Base-by-base conservation (phyloP, 2,888 invertebrate genomes). In the Liodrosophila aerea region DNA sequence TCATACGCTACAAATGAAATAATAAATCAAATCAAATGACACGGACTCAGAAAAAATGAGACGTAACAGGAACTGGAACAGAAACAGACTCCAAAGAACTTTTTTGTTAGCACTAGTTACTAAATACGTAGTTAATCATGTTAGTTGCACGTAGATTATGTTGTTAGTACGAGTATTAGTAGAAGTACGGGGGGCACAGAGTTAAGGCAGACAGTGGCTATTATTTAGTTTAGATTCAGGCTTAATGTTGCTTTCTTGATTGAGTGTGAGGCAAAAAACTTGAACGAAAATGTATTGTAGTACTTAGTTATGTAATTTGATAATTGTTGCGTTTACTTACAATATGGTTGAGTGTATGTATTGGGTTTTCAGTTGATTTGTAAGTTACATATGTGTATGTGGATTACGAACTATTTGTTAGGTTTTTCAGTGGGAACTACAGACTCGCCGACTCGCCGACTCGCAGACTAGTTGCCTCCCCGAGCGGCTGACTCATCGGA, bases 401-500 rank as follows among this genome's bases (percentile, higher is more conserved):
- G 27, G 31, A 11, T 51, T 37, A 64, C 53, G 53, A 75, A 40
- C 68, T 72, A 75, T 58, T 78, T 62, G 49, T 73, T 65, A 61
- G 41, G 40, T 43, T 52, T 52, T 36, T 30, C 45, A 49, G 41
- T 27, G 40, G 46, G 36, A 44, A 36, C 29, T 11, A 47, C 16
- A 43, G 40, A 27, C 37, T 54, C n/a, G n/a, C n/a, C n/a, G n/a
- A n/a, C n/a, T n/a, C n/a, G n/a, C n/a, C n/a, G n/a, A n/a, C n/a
- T n/a, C n/a, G n/a, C n/a, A n/a, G n/a, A n/a, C 59, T 86, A 87
- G 63, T 87, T 87, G 75, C 80, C 78, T 60, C 84, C 86, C 64
- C 75, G 74, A 34, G 87, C 83, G 16, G 75, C 76, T 43, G 83
- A 80, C 63, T 90, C 89, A 52, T 89, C 89, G 11, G 88, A 88